A percentile compares a stretch with the other conserved stretches of the same genome.
Evolutionary conservation across 2,113 vertebrate genomes (phyloP).

Genomic region (Sceloporus tristichus): DNA sequence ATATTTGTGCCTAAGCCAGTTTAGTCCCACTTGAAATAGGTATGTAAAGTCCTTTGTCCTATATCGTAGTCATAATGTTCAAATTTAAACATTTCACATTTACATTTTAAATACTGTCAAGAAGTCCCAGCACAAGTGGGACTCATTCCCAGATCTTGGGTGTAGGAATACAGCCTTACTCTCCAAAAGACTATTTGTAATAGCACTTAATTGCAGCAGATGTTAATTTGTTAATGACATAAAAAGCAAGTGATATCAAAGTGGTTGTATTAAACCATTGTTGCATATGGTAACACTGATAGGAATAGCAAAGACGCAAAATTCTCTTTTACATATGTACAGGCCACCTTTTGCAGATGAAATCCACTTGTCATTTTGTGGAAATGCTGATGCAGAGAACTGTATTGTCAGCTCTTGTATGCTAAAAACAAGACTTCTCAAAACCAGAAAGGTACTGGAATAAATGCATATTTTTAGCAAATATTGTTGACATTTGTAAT

Average conservation of each 20-base stretch:
- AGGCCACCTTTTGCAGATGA: constrained; percentile 37
- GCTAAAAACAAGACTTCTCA: constrained; percentile 17
- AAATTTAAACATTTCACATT: not conserved
- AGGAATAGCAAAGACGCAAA: not conserved
- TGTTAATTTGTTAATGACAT: not conserved
- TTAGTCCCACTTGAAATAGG: not conserved
- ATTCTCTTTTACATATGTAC: constrained; percentile 18
- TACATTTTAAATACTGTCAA: not conserved
- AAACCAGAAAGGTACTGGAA: constrained; percentile 74
- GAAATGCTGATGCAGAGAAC: constrained; percentile 62
- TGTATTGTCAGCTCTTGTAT: constrained; percentile 55
- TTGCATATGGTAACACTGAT: constrained; percentile 10
- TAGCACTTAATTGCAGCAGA: not conserved
- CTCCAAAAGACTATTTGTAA: not conserved
- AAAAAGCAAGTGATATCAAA: not conserved
- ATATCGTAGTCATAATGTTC: not conserved
- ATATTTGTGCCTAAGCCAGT: not conserved
- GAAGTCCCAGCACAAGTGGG: not conserved
- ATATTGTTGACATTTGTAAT: constrained; percentile 47
- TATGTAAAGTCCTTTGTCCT: not conserved
- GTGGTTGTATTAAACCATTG: not conserved
- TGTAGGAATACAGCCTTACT: not conserved
- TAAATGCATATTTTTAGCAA: constrained; percentile 83
- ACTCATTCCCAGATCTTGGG: not conserved
- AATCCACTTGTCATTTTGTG: constrained; percentile 38